A percentile compares a stretch with the other conserved stretches of the same genome.
Conservation (phyloP, 2,888 invertebrate genomes). For the Trachelus troglodyta region DNA sequence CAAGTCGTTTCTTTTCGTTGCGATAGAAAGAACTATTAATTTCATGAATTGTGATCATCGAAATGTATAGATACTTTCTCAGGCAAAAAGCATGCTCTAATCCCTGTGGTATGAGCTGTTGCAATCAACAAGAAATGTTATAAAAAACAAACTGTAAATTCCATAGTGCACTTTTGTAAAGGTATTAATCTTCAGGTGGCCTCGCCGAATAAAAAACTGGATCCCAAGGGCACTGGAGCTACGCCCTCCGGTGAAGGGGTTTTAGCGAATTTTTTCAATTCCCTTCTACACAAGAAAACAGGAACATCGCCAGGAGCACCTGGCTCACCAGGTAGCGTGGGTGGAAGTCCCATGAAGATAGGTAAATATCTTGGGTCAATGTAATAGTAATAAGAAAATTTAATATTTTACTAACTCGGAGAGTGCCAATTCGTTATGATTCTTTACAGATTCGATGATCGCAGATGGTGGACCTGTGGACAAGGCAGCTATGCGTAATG, state of each 20-base stretch:
- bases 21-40: neutral
- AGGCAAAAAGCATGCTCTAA: constrained; percentile 56
- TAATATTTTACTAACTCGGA: neutral
- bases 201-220: constrained; percentile 77
- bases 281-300: constrained; percentile 93
- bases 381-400: neutral
- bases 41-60: neutral
- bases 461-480: constrained; percentile 69
- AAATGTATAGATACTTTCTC: neutral
- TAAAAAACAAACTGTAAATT: neutral
- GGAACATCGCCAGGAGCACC: constrained; percentile 74
- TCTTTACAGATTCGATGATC: constrained; percentile 20
- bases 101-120: constrained; percentile 55
- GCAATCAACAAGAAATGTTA: neutral
- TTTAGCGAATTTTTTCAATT: constrained; percentile 98
- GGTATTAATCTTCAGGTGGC: constrained; percentile 47
- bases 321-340: constrained; percentile 67
- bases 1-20: neutral
- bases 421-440: neutral
- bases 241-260: constrained; percentile 92
- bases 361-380: constrained; percentile 37
- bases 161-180: neutral
- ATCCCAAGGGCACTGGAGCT: constrained; percentile 69
- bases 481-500: constrained; percentile 82
- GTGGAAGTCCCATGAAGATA: constrained; percentile 54